phyloP scores from a whole-genome alignment of 2,888 invertebrate genomes.

The Thelaira solivaga region DNA sequence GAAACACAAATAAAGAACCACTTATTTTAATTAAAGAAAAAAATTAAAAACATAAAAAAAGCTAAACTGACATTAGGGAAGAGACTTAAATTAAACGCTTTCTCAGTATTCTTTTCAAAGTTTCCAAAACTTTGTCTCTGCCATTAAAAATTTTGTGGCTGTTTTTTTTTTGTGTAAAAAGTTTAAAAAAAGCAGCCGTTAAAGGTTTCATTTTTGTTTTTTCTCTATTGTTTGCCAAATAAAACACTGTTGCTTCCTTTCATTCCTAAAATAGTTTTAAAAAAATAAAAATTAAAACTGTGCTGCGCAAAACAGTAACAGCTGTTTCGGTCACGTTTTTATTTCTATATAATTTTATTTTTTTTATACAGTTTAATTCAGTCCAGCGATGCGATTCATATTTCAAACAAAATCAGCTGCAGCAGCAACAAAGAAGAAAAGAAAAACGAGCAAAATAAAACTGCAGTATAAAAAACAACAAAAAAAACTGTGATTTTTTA shows the following conservation, averaged over 20 bases:
- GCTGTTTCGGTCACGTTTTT: slow-evolving; percentile 52
- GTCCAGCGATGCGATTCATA: slow-evolving; percentile 36
- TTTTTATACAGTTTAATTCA: slow-evolving; percentile 48
- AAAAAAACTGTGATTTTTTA: slow-evolving; percentile 39
- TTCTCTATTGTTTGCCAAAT: slow-evolving; percentile 5
- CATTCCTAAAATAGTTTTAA: slow-evolving; percentile 7
- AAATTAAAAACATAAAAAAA: too few species aligned
- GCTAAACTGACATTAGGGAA: too few species aligned
- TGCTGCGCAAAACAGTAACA: slow-evolving; percentile 8
- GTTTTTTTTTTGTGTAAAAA: too few species aligned
- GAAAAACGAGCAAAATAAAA: slow-evolving; percentile 24
- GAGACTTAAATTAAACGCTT: too few species aligned
- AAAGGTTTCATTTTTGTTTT: background rate
- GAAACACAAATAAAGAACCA: too few species aligned
- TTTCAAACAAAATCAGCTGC: slow-evolving; percentile 26
- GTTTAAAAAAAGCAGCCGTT: background rate
- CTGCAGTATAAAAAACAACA: background rate
- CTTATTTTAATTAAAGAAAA: too few species aligned
- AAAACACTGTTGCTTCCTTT: slow-evolving; percentile 16
- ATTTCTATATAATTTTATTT: background rate
- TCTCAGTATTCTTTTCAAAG: too few species aligned
- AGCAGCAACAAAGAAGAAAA: slow-evolving; percentile 30
- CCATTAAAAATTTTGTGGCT: too few species aligned
- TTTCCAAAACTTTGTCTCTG: too few species aligned
- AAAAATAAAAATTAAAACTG: too few species aligned